A percentile compares a stretch with the other conserved stretches of the same genome.
These are phyloP conservation scores for Onychomys arenicola DNA, from an alignment of 2,797 vertebrate species.

Conservation along the genomic window DNA sequence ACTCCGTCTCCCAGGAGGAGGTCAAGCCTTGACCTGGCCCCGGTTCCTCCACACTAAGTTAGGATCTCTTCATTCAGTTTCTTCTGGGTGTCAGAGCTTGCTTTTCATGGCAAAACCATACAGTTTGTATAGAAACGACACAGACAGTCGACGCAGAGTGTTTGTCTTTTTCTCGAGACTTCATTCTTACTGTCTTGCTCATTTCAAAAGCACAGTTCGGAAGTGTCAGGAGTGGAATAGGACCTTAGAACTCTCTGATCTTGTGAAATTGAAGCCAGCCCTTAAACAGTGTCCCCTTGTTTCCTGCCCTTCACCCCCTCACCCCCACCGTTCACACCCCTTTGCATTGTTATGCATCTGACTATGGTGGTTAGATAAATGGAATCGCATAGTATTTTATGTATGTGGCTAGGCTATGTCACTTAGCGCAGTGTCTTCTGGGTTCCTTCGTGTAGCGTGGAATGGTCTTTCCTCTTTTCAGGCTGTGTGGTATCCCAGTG, in stretches of 20 bases:
- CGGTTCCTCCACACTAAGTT: neutral
- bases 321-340: too few species aligned
- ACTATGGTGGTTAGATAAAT: neutral
- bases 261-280: too few species aligned
- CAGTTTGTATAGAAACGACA: neutral
- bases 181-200: neutral
- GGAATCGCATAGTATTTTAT: neutral
- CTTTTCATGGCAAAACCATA: too few species aligned
- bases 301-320: neutral
- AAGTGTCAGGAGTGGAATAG: neutral
- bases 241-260: neutral
- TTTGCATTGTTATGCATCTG: neutral
- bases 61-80: neutral
- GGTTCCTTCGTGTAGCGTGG: neutral
- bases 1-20: neutral
- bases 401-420: neutral
- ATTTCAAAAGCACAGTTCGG: neutral
- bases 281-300: neutral
- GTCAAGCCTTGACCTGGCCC: neutral
- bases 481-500: neutral
- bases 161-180: neutral
- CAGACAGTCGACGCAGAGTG: neutral
- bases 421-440: neutral
- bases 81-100: neutral
- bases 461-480: neutral